Percentiles rank a stretch among this genome's conserved stretches.
Conservation (phyloP, 1,140 invertebrate species). For the Trigoniulus corallinus region DNA sequence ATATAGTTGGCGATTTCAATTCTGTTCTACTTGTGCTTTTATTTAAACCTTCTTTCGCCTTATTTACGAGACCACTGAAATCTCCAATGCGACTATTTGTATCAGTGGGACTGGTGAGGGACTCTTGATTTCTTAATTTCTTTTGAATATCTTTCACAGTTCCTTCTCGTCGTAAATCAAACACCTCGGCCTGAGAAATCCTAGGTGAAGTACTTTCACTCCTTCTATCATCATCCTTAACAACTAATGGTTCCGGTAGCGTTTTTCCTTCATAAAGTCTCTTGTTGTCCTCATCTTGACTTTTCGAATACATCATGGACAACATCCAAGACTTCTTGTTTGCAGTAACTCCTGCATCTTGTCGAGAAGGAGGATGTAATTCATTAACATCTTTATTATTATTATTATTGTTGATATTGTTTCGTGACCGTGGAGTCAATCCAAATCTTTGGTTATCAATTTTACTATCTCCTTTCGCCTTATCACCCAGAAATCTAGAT, state of each 20-base stretch:
- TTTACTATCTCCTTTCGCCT: conserved; percentile 3
- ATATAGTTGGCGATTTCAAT: background rate
- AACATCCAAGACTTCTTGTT: conserved; percentile 46
- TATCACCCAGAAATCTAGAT: background rate
- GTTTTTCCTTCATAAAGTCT: conserved; percentile 24
- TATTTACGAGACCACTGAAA: conserved; percentile 73
- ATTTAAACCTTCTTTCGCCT: conserved; percentile 74
- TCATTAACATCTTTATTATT: too few relatives aligned
- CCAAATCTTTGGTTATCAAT: too few relatives aligned
- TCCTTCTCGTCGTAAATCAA: conserved; percentile 11
- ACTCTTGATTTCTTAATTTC: conserved; percentile 22
- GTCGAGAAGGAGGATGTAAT: conserved; percentile 12
- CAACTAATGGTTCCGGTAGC: too few relatives aligned
- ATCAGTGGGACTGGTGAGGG: conserved; percentile 38
- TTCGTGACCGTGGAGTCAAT: too few relatives aligned
- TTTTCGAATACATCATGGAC: conserved; percentile 30
- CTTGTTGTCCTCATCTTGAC: conserved; percentile 5
- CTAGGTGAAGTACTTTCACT: conserved; percentile 25
- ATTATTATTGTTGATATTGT: too few relatives aligned
- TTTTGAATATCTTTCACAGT: conserved; percentile 15
- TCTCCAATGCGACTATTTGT: conserved; percentile 48
- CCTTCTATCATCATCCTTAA: conserved; percentile 34
- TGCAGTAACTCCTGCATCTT: conserved; percentile 31
- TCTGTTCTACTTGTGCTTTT: conserved; percentile 18
- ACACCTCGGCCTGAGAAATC: conserved; percentile 11